Evolutionary conservation across 64 coral and sea anemone genomes (phyloP), one percentile per base, ranked within the genome.

Genomic region (Hydrozoanthus tunicans): DNA sequence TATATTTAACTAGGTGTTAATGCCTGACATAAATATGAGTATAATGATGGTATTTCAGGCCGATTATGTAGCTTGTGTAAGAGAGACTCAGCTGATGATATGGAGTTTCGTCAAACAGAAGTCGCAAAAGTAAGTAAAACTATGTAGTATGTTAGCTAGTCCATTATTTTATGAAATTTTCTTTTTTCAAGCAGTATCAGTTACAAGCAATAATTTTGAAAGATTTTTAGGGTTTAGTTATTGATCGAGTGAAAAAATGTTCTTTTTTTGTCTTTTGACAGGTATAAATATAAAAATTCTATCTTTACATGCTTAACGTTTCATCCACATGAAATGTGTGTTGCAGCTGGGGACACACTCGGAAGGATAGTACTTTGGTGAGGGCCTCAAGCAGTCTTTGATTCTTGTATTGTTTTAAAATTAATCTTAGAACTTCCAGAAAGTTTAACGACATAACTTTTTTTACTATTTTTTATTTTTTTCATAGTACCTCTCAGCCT

Each of bases 311-410:
- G 94, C 81, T 26, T 94, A 52, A 70, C 93, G 5, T 94, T 92
- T 92, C 95, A 98, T 90, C 93, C 95, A 24, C 59, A 52, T 66
- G 91, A 98, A 58, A 58, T 67, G 62, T 94, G 95, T 90, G 73
- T 92, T 43, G 95, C 95, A 72, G 79, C 90, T 63, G 95, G 95
- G 5, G 90, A 92, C 14, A 17, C 77, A 6, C 52, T 6, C 24
- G 95, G 95, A 51, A 83, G 58, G 24, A 94, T 98, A 52, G 64
- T 98, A 79, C 56, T 98, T 71, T 98, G 95, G 95, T 98, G 77
- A 72, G 92, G 80, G 9, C 12, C 61, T 71, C 43, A 5, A 9
- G 65, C 2, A 5, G 10, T 65, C 12, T 27, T 15, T 65, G 62
- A 57, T 79, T 10, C 43, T 52, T 43, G 11, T 6, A 77, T 53